Evolutionary conservation across 2,888 invertebrate genomes (phyloP).

Genomic region (Colostygia pectinataria): DNA sequence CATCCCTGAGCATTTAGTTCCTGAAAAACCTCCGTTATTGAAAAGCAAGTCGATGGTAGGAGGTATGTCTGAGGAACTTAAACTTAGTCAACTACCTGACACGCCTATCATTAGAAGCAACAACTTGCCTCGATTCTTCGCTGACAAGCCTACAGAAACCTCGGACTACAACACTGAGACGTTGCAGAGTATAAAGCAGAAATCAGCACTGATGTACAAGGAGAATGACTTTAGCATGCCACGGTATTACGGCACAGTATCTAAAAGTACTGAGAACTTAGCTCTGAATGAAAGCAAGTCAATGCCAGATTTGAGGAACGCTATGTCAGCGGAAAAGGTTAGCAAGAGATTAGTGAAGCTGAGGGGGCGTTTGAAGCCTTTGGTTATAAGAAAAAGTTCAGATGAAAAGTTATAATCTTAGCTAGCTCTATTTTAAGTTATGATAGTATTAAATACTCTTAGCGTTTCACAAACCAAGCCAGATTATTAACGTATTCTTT

Average conservation of each 20-base stretch:
- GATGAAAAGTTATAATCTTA: conserved; percentile 60
- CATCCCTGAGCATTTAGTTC: conserved; percentile 68
- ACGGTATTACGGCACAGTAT: conserved; percentile 79
- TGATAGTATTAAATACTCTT: no score
- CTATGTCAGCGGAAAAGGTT: conserved; percentile 57
- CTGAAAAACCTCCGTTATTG: conserved; percentile 66
- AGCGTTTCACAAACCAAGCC: neutral
- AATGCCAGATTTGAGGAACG: conserved; percentile 75
- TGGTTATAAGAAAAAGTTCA: conserved; percentile 74
- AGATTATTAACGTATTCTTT: no score
- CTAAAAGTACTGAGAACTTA: conserved; percentile 51
- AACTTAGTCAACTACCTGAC: conserved; percentile 70
- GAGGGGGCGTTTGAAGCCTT: conserved; percentile 70
- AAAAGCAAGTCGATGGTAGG: conserved; percentile 76
- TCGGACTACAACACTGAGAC: conserved; percentile 72
- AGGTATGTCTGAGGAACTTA: conserved; percentile 60
- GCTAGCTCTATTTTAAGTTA: no score
- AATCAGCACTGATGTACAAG: conserved; percentile 74
- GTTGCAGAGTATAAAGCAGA: conserved; percentile 76
- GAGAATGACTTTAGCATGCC: conserved; percentile 85
- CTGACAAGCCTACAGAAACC: conserved; percentile 60
- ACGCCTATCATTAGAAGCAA: conserved; percentile 76
- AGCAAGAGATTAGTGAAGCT: conserved; percentile 74
- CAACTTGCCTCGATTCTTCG: conserved; percentile 75
- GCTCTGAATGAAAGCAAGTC: conserved; percentile 75